phyloP scores from a whole-genome alignment of 2,113 vertebrate species.

The Scatophagus argus region DNA sequence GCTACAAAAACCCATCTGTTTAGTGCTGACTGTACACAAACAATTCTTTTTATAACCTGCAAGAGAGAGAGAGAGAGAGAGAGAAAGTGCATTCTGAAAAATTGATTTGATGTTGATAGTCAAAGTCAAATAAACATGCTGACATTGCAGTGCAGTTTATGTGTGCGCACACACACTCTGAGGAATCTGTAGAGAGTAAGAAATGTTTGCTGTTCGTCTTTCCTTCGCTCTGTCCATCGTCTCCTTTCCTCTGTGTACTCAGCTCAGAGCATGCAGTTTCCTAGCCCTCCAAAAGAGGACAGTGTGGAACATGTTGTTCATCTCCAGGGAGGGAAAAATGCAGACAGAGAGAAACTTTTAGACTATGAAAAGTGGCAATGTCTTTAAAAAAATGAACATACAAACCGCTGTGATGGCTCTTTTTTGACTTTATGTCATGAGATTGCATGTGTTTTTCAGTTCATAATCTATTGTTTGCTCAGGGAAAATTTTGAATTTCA shows the following conservation, averaged over 20 bases:
- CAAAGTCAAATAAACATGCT: slow-evolving; percentile 68
- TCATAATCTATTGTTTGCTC: not conserved
- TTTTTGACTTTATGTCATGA: not conserved
- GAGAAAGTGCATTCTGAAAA: slow-evolving; percentile 46
- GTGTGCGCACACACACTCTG: slow-evolving; percentile 20
- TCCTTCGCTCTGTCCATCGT: slow-evolving; percentile 41
- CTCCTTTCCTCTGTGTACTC: not conserved
- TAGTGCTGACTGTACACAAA: slow-evolving; percentile 72
- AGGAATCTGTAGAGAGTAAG: slow-evolving; percentile 22
- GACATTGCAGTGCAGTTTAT: slow-evolving; percentile 55
- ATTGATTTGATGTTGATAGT: slow-evolving; percentile 68
- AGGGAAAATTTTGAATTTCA: not conserved
- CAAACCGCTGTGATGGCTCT: not conserved
- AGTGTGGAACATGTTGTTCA: slow-evolving; percentile 74
- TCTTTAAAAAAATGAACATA: slow-evolving; percentile 22
- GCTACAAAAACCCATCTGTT: slow-evolving; percentile 68
- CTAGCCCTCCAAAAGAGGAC: slow-evolving; percentile 79
- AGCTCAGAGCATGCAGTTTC: slow-evolving; percentile 62
- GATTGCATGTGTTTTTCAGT: not conserved
- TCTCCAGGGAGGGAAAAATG: slow-evolving; percentile 64
- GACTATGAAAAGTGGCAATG: not conserved
- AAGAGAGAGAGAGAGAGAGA: not conserved
- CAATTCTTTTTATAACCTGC: slow-evolving; percentile 65
- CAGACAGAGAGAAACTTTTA: slow-evolving; percentile 16
- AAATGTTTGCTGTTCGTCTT: slow-evolving; percentile 19